Base-by-base conservation (phyloP, 1,140 invertebrate genomes). In the Polyergus mexicanus region DNA sequence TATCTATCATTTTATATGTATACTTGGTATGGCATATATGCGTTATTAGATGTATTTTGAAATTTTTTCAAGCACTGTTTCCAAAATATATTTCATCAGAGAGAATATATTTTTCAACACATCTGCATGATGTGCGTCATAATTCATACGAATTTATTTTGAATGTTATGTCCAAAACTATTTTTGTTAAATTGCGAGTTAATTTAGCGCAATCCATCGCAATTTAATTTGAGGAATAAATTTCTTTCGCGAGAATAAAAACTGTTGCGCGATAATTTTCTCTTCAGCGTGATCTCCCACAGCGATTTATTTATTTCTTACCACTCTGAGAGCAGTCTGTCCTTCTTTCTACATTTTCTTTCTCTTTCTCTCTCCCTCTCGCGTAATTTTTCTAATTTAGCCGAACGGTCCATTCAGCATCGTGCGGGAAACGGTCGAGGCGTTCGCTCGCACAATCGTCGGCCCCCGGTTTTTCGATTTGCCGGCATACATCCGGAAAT, bases 401-500 rank as follows among this genome's bases (percentile, higher is more conserved):
- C 78, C 54, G 25, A 60, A 44, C 68, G 54, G 78, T 8, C 77
- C 38, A 81, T 81, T 81, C 78, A 81, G 19, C 65, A 28, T 69
- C 22, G 47, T 68, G 16, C 76, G 47, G 22, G 16, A 80, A 22
- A 13, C 76, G 75, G 6, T 35, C 22, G 65, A 51, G 22, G 8
- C 65, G 13, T 56, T 35, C 10, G 10, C 22, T 60, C 51, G 51
- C 66, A 92, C 91, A 93, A 94, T 92, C 77, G 91, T 85, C 83
- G 78, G 51, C 47, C 32, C 32, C 63, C 41, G 74, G 84, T 83
- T 89, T 83, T 91, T 94, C 92, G 91, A 94, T 94, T 94, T 92
- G 84, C 89, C 87, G 91, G 90, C 88, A 93, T 87, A 93, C 92
- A 92, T 91, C 88, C 84, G 89, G 88, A 94, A 93, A 93, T 93